Percentiles rank a stretch among this genome's conserved stretches.
phyloP scores from a whole-genome alignment of 2,888 invertebrate species.

The Sericinus montela region DNA sequence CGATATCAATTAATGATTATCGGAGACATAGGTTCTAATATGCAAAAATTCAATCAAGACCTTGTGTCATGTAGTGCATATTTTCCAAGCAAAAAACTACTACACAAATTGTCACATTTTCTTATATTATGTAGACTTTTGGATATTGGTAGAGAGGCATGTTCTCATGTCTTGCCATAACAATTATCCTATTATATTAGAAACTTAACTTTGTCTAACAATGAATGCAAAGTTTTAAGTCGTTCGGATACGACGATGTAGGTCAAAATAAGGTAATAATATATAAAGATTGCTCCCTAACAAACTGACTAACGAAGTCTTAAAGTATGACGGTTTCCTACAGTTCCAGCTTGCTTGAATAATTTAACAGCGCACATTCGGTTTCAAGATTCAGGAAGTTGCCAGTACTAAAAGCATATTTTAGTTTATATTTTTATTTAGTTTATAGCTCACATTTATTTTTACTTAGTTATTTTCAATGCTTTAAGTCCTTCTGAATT shows the following conservation, averaged over 20 bases:
- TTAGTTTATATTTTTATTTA: too few species aligned
- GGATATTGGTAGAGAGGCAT: too few species aligned
- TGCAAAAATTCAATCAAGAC: too few species aligned
- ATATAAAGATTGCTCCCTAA: conserved; percentile 11
- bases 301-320: conserved; percentile 9
- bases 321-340: neutral
- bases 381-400: neutral
- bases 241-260: conserved; percentile 4
- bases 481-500: too few species aligned
- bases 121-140: too few species aligned
- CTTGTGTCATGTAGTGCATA: too few species aligned
- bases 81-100: too few species aligned
- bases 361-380: conserved; percentile 16
- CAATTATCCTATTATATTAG: conserved; percentile 7
- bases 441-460: too few species aligned
- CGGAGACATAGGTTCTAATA: too few species aligned
- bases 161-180: neutral
- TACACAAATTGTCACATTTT: too few species aligned
- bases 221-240: neutral
- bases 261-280: conserved; percentile 7
- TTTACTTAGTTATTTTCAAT: neutral
- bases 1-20: too few species aligned
- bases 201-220: neutral
- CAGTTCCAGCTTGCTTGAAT: conserved; percentile 18
- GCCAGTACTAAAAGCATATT: neutral